Conservation (phyloP, 2,797 vertebrate genomes). For the Danio tinwini region DNA sequence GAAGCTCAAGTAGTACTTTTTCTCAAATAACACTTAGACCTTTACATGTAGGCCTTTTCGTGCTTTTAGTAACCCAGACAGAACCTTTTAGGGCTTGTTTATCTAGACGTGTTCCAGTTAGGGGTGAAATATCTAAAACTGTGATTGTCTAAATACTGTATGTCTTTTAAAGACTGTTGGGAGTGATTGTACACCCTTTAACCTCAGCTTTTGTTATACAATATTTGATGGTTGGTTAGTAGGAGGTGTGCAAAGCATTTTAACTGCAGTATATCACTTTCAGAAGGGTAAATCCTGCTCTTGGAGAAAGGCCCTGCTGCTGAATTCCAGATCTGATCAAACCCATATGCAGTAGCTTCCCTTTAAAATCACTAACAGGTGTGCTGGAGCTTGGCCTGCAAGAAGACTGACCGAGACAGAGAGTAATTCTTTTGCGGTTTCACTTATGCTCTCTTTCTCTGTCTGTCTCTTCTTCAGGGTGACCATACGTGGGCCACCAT, state of each 20-base stretch:
- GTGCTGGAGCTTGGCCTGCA: neutral
- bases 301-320: neutral
- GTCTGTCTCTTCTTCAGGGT: conserved; percentile 63
- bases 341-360: conserved; percentile 39
- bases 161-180: neutral
- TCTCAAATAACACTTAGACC: conserved; percentile 28
- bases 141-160: conserved; percentile 14
- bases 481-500: conserved; percentile 72
- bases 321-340: conserved; percentile 37
- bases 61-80: conserved; percentile 18
- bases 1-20: conserved; percentile 14
- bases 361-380: conserved; percentile 40
- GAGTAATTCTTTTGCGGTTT: conserved; percentile 23
- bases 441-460: neutral
- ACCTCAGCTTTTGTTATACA: neutral
- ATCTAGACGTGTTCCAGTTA: neutral
- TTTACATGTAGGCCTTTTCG: neutral
- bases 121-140: neutral
- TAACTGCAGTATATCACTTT: conserved; percentile 24
- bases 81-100: neutral
- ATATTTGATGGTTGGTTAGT: conserved; percentile 41
- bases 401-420: neutral
- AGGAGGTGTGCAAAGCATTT: conserved; percentile 23
- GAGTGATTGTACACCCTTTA: neutral
- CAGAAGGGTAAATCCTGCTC: neutral